Evolutionary conservation across 2,888 invertebrate genomes (phyloP), one percentile per base, ranked within the genome.

Genomic region (Prenolepis imparis): DNA sequence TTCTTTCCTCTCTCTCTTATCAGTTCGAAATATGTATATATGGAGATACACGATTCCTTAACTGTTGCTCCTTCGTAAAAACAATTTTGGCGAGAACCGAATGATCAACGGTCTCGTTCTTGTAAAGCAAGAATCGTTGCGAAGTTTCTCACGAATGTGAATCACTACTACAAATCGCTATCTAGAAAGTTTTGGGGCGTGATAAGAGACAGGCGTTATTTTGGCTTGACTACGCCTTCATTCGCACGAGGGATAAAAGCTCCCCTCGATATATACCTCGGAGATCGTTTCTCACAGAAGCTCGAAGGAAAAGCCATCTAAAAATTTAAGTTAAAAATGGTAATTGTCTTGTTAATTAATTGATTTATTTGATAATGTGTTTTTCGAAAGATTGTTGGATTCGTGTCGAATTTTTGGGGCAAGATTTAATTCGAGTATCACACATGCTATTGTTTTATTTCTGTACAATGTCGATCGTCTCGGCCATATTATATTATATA

Each of bases 141-240:
- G 61, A 61, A 32, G 18, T 32, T 61, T 8, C 28, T 18, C 28
- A 28, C 59, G 18, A 28, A 3, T 18, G 32, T 18, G 9, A 32
- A 28, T 9, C 9, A 61, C 32, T 32, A 36, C 28, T 28, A 2
- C 32, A 61, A 21, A 32, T 61, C 8, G 32, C 61, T 39, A 63
- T 36, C 64, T 41, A 64, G 39, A 21, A 64, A 64, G 12, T 41
- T 66, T 66, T 66, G n/a, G 21, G 66, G 15, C 67, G 55, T 77
- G 39, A 77, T 67, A 67, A 67, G 67, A 77, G 67, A 77, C 77
- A 3, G 12, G 12, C 67, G 77, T 39, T 67, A 41, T 55, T 77
- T 67, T 67, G 52, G 39, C 24, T 67, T 18, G 36, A 48, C 5
- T n/a, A n/a, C 64, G 52, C 18, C 28, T 44, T 21, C 36, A 15